Conservation (phyloP, 2,113 vertebrate genomes). For the Equus quagga region DNA sequence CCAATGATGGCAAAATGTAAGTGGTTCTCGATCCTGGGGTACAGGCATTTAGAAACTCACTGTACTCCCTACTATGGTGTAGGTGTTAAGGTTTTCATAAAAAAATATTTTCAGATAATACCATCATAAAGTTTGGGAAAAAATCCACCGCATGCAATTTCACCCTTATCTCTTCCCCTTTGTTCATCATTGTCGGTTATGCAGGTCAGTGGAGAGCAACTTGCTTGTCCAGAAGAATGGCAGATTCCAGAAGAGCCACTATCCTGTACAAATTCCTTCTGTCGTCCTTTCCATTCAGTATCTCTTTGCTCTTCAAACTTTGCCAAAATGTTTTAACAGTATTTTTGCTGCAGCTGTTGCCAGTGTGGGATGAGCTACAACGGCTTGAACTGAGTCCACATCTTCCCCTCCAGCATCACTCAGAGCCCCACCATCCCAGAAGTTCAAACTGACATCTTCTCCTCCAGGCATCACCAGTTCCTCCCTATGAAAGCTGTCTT, state of each 20-base stretch:
- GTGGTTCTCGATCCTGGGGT: not conserved
- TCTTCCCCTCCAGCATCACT: not conserved
- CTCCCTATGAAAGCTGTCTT: not conserved
- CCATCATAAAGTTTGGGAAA: not conserved
- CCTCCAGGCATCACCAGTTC: not conserved
- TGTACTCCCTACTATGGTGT: not conserved
- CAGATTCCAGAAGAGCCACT: not conserved
- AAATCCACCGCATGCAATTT: not conserved
- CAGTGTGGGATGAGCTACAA: not conserved
- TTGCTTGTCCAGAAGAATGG: not conserved
- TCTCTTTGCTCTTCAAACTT: not conserved
- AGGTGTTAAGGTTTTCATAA: not conserved
- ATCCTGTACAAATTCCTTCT: not conserved
- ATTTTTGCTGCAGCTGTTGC: not conserved
- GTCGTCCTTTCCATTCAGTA: not conserved
- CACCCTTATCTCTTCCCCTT: not conserved
- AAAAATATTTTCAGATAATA: not conserved
- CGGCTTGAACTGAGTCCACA: not conserved
- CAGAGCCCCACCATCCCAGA: not conserved
- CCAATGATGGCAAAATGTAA: not conserved
- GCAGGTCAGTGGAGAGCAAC: not conserved
- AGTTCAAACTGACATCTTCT: not conserved
- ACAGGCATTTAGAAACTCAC: not conserved
- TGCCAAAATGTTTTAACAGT: slow-evolving; percentile 6
- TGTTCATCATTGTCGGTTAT: not conserved